These are phyloP conservation scores for Saimiri boliviensis DNA, from an alignment of 2,113 vertebrate genomes.

Conservation along the genomic window DNA sequence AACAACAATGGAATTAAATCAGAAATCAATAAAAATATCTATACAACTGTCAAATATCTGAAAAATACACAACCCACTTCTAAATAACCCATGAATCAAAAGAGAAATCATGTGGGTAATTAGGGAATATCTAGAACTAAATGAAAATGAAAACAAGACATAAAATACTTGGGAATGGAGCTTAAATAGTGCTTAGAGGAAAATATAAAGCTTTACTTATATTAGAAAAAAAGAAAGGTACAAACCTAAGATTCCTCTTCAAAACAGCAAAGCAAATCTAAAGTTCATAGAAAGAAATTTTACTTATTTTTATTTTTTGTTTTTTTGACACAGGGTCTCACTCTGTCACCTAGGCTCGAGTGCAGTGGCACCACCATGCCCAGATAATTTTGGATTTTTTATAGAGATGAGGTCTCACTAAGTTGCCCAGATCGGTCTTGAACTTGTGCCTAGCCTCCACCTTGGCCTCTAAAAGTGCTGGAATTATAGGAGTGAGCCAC, in stretches of 20 bases:
- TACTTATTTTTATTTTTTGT: too few relatives aligned
- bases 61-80: neutral
- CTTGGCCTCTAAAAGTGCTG: too few relatives aligned
- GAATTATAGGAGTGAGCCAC: too few relatives aligned
- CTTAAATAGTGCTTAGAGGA: neutral
- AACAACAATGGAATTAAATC: neutral
- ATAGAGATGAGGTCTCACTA: too few relatives aligned
- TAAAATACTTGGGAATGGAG: neutral
- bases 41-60: neutral
- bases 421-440: too few relatives aligned
- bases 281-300: neutral
- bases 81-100: neutral
- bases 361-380: too few relatives aligned
- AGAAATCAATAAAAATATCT: neutral
- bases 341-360: too few relatives aligned
- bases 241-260: neutral
- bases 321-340: too few relatives aligned
- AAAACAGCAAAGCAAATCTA: neutral
- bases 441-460: too few relatives aligned
- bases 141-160: neutral
- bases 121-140: neutral
- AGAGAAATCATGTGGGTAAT: neutral
- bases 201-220: neutral
- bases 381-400: too few relatives aligned
- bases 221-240: neutral